Conservation (phyloP, 2,888 invertebrate species). For the Hermaeophaga mercurialis region DNA sequence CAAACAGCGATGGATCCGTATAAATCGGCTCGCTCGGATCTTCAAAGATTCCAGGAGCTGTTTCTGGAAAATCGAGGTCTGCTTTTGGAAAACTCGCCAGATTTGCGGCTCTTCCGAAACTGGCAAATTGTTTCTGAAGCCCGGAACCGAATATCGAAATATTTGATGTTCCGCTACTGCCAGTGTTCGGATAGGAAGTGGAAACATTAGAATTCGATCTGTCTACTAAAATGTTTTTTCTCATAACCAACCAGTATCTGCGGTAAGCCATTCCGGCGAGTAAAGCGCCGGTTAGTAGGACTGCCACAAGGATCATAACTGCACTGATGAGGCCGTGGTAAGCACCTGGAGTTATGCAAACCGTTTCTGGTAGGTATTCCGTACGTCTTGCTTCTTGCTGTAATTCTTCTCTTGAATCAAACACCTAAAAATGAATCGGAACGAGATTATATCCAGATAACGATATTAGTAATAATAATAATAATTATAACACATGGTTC, state of each 20-base stretch:
- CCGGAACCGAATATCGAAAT: constrained; percentile 72
- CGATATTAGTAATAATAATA: too few relatives aligned
- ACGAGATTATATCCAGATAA: too few relatives aligned
- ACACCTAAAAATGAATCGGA: constrained; percentile 71
- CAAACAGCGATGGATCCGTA: constrained; percentile 89
- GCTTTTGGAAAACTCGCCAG: constrained; percentile 50
- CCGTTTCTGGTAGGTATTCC: constrained; percentile 69
- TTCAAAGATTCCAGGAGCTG: constrained; percentile 64
- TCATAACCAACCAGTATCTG: constrained; percentile 77
- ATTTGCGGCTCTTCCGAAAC: constrained; percentile 47
- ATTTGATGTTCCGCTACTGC: constrained; percentile 60
- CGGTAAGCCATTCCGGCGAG: constrained; percentile 77
- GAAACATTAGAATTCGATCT: constrained; percentile 51
- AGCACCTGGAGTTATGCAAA: constrained; percentile 82
- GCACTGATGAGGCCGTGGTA: constrained; percentile 85
- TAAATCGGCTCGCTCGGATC: constrained; percentile 94
- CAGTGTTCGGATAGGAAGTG: constrained; percentile 56
- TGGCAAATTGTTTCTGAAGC: constrained; percentile 66
- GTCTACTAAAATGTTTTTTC: constrained; percentile 68
- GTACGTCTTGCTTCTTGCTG: constrained; percentile 71
- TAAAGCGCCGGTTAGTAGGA: constrained; percentile 74
- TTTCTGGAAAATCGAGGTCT: constrained; percentile 48
- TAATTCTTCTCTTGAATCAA: constrained; percentile 77
- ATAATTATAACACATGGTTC: too few relatives aligned
- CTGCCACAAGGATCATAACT: constrained; percentile 74